Percentiles rank a stretch among this genome's conserved stretches.
Conservation (phyloP, 2,888 invertebrate species). For the Phanerotoma sp. region DNA sequence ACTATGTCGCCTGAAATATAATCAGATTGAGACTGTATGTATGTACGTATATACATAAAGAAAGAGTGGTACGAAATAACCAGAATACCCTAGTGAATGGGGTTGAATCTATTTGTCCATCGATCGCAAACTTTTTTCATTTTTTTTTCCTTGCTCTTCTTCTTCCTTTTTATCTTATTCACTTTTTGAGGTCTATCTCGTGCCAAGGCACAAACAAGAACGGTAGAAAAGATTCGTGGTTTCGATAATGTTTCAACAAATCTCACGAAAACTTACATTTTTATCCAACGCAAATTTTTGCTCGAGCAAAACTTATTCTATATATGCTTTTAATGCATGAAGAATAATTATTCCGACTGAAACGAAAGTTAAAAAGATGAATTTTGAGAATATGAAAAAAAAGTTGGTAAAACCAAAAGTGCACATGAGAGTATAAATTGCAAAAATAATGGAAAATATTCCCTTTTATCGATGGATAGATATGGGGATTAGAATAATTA, state of each 20-base stretch:
- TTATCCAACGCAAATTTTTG: constrained; percentile 25
- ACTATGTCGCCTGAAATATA: constrained; percentile 24
- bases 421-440: too few species aligned
- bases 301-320: too few species aligned
- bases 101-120: constrained; percentile 34
- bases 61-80: constrained; percentile 7
- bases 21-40: constrained; percentile 22
- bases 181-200: constrained; percentile 26
- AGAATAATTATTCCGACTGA: too few species aligned
- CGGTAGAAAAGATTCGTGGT: constrained; percentile 26
- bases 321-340: too few species aligned
- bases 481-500: too few species aligned
- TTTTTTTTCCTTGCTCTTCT: not conserved
- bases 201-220: constrained; percentile 16
- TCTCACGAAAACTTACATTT: constrained; percentile 31
- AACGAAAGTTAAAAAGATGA: too few species aligned
- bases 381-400: too few species aligned
- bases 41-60: too few species aligned
- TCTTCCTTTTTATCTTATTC: constrained; percentile 1
- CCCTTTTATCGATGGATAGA: too few species aligned
- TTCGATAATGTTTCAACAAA: constrained; percentile 28
- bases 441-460: too few species aligned
- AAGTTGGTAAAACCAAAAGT: too few species aligned
- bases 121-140: constrained; percentile 28
- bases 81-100: constrained; percentile 6